These are phyloP conservation scores for Paedocypris micromegethes DNA, from an alignment of 2,797 vertebrate genomes.

Conservation along the genomic window DNA sequence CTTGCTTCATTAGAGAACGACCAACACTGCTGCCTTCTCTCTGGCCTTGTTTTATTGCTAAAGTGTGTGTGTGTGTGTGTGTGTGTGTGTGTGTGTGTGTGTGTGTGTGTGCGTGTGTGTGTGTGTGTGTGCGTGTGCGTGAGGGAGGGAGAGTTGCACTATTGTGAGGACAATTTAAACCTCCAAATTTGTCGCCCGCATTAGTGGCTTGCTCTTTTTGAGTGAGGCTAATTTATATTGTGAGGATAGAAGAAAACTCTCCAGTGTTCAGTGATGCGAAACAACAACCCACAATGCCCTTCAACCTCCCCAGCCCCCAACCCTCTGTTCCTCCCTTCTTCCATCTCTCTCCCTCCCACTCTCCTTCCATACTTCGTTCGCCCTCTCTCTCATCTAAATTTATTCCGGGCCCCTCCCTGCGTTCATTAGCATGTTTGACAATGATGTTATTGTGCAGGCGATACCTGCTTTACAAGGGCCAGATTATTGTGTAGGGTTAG, in stretches of 20 bases:
- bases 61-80: constrained; percentile 27
- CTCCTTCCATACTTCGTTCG: constrained; percentile 55
- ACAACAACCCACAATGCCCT: constrained; percentile 68
- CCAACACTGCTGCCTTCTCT: constrained; percentile 77
- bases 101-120: constrained; percentile 25
- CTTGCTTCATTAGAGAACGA: constrained; percentile 93
- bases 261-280: constrained; percentile 75
- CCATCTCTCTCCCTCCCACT: constrained; percentile 41
- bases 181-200: constrained; percentile 81
- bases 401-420: constrained; percentile 68
- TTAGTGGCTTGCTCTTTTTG: constrained; percentile 50
- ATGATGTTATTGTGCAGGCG: constrained; percentile 81
- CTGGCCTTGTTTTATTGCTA: constrained; percentile 34
- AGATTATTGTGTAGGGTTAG: constrained; percentile 80
- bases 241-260: constrained; percentile 84
- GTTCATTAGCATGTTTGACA: constrained; percentile 81
- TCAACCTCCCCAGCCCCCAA: constrained; percentile 39
- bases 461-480: constrained; percentile 89
- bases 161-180: constrained; percentile 85
- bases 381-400: constrained; percentile 70
- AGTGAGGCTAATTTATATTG: constrained; percentile 86
- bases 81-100: constrained; percentile 8
- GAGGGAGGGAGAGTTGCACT: constrained; percentile 58
- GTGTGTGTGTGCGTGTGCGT: constrained; percentile 1
- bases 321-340: constrained; percentile 20